Percentiles rank a stretch among this genome's conserved stretches.
phyloP scores from a whole-genome alignment of 2,797 vertebrate species.

The Aplochiton taeniatus region DNA sequence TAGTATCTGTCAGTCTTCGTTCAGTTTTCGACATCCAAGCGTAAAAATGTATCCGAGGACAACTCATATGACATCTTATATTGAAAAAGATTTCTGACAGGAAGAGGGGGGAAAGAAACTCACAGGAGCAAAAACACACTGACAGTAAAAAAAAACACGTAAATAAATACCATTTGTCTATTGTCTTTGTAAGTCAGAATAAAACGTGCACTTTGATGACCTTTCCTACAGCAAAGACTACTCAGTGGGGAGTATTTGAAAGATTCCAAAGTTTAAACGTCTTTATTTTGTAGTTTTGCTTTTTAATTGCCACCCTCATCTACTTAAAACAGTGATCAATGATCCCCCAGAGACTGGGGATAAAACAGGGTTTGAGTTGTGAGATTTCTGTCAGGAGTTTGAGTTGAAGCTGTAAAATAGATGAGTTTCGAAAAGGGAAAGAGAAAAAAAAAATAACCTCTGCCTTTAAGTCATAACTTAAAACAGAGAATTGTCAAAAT shows the following conservation, averaged over 20 bases:
- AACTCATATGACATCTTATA: slow-evolving; percentile 19
- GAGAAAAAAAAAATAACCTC: slow-evolving; percentile 27
- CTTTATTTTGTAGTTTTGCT: slow-evolving; percentile 53
- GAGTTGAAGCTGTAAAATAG: slow-evolving; percentile 42
- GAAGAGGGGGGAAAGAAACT: slow-evolving; percentile 20
- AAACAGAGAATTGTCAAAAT: slow-evolving; percentile 37
- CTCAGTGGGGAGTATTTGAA: slow-evolving; percentile 67
- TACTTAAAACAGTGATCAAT: slow-evolving; percentile 39
- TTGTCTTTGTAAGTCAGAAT: slow-evolving; percentile 21
- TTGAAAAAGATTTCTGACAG: slow-evolving; percentile 31
- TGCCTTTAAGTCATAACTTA: slow-evolving; percentile 42
- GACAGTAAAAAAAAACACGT: slow-evolving; percentile 38
- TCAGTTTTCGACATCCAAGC: no score
- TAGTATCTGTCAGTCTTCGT: no score
- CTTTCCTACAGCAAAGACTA: slow-evolving; percentile 43
- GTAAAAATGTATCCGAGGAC: neutral
- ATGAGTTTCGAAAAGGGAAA: slow-evolving; percentile 35
- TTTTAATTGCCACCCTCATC: slow-evolving; percentile 61
- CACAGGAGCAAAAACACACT: slow-evolving; percentile 21
- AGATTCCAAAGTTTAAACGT: slow-evolving; percentile 69
- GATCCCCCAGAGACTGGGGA: slow-evolving; percentile 47
- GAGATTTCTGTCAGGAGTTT: slow-evolving; percentile 40
- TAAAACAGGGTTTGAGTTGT: slow-evolving; percentile 44
- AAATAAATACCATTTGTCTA: slow-evolving; percentile 57
- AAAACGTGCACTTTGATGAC: slow-evolving; percentile 24